Evolutionary conservation across 2,797 vertebrate genomes (phyloP), one percentile per base, ranked within the genome.

Genomic region (Lepidocolaptes lacrymiger): DNA sequence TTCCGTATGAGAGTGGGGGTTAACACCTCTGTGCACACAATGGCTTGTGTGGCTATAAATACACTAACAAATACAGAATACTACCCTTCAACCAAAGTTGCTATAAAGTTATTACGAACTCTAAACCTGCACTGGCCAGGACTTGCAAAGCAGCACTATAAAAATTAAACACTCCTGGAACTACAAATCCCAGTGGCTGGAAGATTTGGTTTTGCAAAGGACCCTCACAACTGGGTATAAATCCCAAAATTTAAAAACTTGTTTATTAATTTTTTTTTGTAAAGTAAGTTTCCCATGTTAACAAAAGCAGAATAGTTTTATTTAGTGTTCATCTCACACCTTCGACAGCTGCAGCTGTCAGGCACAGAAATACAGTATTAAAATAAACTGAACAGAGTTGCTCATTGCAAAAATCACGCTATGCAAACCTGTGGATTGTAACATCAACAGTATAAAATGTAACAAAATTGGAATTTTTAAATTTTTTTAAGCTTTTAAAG

Each of bases 291-390:
- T 94, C 81, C 91, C 88, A 83, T 88, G 94, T 96, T 97, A 97
- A 97, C 86, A 97, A 98, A 97, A 95, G 94, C 93, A 97, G 76
- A 95, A 96, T 59, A 94, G 96, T 93, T 98, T 97, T 97, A 97
- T 97, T 98, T 98, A 97, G 97, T 98, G 98, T 99, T 98, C 98
- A 97, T 98, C 98, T 95, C 97, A 98, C 98, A 98, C 96, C 92
- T 97, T 94, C 1, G 94, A 98, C 98, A 98, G 98, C 97, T 97
- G 95, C 96, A 95, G 96, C 98, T 96, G 97, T 98, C 97, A 98
- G 98, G 98, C 97, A 98, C 83, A 91, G 95, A 94, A 96, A 89
- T 97, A 97, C 97, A 96, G 97, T 96, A 97, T 96, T 97, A 96
- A 96, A 92, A 96, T 88, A 97, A 95, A 97, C 62, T 80, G 85